Evolutionary conservation across 2,888 invertebrate genomes (phyloP).

Genomic region (Drosophila merina): DNA sequence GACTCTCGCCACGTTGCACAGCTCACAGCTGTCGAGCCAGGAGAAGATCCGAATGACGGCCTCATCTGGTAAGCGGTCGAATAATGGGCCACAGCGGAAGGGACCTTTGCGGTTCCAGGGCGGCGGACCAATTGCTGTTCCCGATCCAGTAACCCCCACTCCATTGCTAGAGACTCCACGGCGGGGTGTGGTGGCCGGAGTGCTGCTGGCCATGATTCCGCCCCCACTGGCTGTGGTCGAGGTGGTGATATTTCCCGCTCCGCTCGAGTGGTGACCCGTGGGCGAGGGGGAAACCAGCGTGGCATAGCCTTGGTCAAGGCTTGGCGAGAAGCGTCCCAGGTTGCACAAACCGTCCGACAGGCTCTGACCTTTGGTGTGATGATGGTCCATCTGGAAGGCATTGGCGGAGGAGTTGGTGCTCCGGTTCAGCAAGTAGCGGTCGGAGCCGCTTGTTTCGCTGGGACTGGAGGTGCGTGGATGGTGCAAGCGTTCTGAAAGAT

Average conservation of each 20-base stretch:
- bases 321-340: slow-evolving; percentile 86
- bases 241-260: slow-evolving; percentile 39
- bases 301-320: slow-evolving; percentile 92
- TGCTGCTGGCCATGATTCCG: slow-evolving; percentile 57
- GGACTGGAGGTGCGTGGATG: slow-evolving; percentile 82
- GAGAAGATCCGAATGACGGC: slow-evolving; percentile 89
- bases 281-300: slow-evolving; percentile 88
- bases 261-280: slow-evolving; percentile 78
- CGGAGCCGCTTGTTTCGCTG: slow-evolving; percentile 84
- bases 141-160: slow-evolving; percentile 31
- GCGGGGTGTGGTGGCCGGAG: slow-evolving; percentile 63
- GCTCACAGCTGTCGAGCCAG: slow-evolving; percentile 88
- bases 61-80: slow-evolving; percentile 88
- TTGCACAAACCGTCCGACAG: slow-evolving; percentile 83
- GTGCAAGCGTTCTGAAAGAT: slow-evolving; percentile 76
- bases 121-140: slow-evolving; percentile 71
- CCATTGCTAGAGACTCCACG: slow-evolving; percentile 39
- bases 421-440: slow-evolving; percentile 82
- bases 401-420: slow-evolving; percentile 82
- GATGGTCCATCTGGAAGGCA: slow-evolving; percentile 81
- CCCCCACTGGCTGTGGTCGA: slow-evolving; percentile 83
- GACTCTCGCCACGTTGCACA: slow-evolving; percentile 90
- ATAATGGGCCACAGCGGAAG: slow-evolving; percentile 84
- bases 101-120: slow-evolving; percentile 84
- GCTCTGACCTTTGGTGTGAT: slow-evolving; percentile 83